phyloP scores from a whole-genome alignment of 2,113 vertebrate genomes.

The Elephas maximus region DNA sequence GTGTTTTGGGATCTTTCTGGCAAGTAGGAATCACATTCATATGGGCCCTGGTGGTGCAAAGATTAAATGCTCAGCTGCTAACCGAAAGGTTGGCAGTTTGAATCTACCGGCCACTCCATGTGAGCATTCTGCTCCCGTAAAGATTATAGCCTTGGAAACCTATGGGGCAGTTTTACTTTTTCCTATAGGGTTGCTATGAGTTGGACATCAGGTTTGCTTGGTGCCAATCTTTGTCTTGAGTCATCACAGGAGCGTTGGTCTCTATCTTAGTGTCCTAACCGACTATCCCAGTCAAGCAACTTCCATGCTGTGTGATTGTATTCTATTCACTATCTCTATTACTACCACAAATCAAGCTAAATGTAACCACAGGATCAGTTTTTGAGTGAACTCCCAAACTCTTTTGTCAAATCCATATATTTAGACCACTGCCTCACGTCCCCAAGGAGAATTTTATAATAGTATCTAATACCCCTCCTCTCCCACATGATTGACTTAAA shows the following conservation, averaged over 20 bases:
- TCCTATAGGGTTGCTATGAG: neutral
- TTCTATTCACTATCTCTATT: neutral
- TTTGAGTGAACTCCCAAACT: neutral
- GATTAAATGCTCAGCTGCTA: neutral
- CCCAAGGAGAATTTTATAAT: slow-evolving; percentile 47
- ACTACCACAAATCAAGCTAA: neutral
- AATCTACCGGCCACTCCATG: neutral
- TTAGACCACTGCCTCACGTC: slow-evolving; percentile 6
- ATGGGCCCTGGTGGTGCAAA: neutral
- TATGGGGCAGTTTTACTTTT: neutral
- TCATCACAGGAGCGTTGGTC: neutral
- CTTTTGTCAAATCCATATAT: neutral
- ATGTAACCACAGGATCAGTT: neutral
- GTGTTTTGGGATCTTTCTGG: neutral
- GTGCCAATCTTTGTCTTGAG: neutral
- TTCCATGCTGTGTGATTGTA: neutral
- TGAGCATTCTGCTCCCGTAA: neutral
- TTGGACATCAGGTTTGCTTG: neutral
- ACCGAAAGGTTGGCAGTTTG: neutral
- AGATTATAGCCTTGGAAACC: neutral
- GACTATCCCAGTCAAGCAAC: neutral
- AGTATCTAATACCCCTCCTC: neutral
- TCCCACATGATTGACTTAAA: slow-evolving; percentile 32
- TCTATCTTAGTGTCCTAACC: neutral
- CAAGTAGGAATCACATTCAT: neutral